Evolutionary conservation across 30 jellyfish, hydroid and myxozoan genomes (phyloP).

Genomic region (Aurelia sp.): DNA sequence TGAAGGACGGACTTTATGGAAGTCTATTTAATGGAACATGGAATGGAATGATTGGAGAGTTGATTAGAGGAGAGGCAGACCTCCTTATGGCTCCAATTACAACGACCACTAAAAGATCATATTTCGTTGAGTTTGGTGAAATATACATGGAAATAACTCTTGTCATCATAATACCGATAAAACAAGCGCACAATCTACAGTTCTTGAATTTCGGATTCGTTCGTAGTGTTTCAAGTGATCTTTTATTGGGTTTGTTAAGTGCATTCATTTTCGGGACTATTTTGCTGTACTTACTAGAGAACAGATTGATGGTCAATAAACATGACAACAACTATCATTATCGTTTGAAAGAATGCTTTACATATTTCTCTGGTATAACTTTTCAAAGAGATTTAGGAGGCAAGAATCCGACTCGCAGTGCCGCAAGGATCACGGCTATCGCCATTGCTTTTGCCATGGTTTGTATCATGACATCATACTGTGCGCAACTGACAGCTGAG

Average conservation of each 20-base stretch:
- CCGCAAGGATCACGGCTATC: constrained; percentile 84
- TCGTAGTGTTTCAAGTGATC: constrained; percentile 17
- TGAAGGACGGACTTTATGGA: constrained; percentile 88
- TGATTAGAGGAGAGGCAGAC: constrained; percentile 75
- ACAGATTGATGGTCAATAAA: background rate
- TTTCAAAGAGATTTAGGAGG: constrained; percentile 98
- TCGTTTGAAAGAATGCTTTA: constrained; percentile 65
- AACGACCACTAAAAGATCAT: constrained; percentile 41
- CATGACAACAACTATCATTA: background rate
- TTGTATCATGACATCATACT: constrained; percentile 83
- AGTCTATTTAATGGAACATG: constrained; percentile 46
- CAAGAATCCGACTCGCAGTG: constrained; percentile 65
- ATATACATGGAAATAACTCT: constrained; percentile 56
- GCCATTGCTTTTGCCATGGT: constrained; percentile 88
- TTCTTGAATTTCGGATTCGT: constrained; percentile 63
- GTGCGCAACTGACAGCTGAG: constrained; percentile 92
- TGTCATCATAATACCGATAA: constrained; percentile 43
- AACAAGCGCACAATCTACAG: background rate
- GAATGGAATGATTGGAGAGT: constrained; percentile 92
- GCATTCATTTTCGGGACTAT: constrained; percentile 46
- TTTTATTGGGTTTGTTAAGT: constrained; percentile 32
- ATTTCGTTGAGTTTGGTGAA: constrained; percentile 73
- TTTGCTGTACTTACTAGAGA: constrained; percentile 62
- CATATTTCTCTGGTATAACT: constrained; percentile 81
- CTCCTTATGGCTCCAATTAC: constrained; percentile 87